Evolutionary conservation across 2,113 vertebrate species (phyloP).

Genomic region (Acrocephalus kingi): DNA sequence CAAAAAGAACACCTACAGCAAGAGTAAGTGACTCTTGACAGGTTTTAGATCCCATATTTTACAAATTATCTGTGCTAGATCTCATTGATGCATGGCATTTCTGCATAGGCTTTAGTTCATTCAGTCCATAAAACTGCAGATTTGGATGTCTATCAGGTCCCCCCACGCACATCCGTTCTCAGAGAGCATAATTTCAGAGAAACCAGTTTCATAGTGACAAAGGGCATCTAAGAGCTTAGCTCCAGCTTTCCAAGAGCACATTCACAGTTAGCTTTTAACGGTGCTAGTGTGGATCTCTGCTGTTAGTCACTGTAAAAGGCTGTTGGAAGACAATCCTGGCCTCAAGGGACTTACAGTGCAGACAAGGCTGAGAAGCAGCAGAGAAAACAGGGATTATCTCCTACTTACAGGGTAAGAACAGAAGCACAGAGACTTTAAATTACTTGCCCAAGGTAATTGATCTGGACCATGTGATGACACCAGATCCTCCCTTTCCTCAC

Average conservation of each 20-base stretch:
- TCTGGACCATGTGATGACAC: not conserved
- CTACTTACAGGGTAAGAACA: not conserved
- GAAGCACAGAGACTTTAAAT: not conserved
- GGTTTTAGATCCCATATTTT: conserved; percentile 7
- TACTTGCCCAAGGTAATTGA: not conserved
- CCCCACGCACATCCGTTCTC: not conserved
- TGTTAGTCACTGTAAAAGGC: not conserved
- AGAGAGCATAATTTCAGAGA: not conserved
- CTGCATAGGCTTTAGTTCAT: not conserved
- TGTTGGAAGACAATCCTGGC: not conserved
- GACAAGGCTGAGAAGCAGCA: not conserved
- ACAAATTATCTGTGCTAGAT: not conserved
- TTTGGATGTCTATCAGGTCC: not conserved
- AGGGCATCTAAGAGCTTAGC: not conserved
- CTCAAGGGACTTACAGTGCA: not conserved
- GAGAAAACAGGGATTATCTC: not conserved
- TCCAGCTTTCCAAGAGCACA: not conserved
- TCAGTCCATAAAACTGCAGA: not conserved
- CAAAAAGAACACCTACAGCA: not conserved
- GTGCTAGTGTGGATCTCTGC: not conserved
- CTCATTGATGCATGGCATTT: not conserved
- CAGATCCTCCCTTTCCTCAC: not conserved
- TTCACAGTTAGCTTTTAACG: not conserved
- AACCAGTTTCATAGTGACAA: not conserved
- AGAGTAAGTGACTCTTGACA: not conserved